phyloP scores from a whole-genome alignment of 2,797 vertebrate species.

The Monodelphis domestica region DNA sequence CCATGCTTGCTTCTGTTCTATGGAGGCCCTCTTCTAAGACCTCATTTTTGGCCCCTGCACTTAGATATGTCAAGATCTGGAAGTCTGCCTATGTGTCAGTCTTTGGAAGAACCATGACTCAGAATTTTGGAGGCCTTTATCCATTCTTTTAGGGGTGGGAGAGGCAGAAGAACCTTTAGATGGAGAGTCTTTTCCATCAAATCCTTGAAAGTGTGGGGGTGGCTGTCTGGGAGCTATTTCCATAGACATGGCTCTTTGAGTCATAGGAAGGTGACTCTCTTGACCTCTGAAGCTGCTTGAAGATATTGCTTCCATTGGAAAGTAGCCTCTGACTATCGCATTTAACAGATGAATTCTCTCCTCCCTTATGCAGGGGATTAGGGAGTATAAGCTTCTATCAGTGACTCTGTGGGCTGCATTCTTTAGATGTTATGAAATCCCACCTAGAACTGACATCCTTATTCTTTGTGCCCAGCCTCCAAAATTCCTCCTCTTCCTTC shows the following conservation, averaged over 20 bases:
- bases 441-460: not conserved
- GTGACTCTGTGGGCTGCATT: not conserved
- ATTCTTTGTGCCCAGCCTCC: not conserved
- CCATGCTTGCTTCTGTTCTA: not conserved
- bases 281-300: conserved; percentile 45
- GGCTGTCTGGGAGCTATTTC: conserved; percentile 13
- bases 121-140: no score
- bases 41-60: not conserved
- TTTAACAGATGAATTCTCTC: not conserved
- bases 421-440: not conserved
- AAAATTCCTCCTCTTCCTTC: no score
- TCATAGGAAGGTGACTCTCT: conserved; percentile 47
- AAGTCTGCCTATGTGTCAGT: not conserved
- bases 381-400: accelerated
- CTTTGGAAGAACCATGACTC: not conserved
- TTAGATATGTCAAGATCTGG: accelerated
- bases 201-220: not conserved
- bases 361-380: not conserved
- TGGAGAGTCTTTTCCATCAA: not conserved
- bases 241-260: conserved; percentile 36
- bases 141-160: not conserved
- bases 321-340: conserved; percentile 19
- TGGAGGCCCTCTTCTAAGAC: not conserved
- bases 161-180: not conserved
- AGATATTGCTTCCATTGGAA: conserved; percentile 63